Conservation (phyloP, 2,888 invertebrate species). For the Chydorus sphaericus region DNA sequence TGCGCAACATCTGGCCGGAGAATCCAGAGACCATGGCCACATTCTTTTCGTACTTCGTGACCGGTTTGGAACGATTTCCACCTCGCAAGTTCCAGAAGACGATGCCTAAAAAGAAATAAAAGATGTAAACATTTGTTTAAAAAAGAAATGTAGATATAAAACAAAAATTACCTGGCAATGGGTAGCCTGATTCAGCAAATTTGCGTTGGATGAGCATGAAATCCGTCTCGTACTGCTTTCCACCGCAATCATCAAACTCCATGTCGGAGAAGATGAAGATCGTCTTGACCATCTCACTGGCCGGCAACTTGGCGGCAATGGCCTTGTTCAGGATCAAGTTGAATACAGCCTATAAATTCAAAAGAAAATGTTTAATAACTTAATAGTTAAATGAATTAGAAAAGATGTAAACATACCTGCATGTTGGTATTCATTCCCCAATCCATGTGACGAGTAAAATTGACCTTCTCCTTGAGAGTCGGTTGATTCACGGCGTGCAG, state of each 20-base stretch:
- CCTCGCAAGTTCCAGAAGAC: slow-evolving; percentile 20
- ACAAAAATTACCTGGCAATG: no score
- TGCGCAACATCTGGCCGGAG: slow-evolving; percentile 17
- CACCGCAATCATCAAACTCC: slow-evolving; percentile 18
- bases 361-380: not conserved
- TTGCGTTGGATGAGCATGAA: slow-evolving; percentile 15
- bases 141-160: no score
- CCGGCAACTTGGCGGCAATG: slow-evolving; percentile 11
- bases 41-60: slow-evolving; percentile 16
- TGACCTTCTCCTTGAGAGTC: slow-evolving; percentile 14
- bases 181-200: slow-evolving; percentile 15
- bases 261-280: slow-evolving; percentile 19
- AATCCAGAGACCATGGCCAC: slow-evolving; percentile 18
- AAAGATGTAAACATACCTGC: no score
- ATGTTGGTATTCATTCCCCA: slow-evolving; percentile 18
- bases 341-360: slow-evolving; percentile 16
- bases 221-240: slow-evolving; percentile 13
- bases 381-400: no score
- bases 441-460: slow-evolving; percentile 6
- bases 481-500: slow-evolving; percentile 11
- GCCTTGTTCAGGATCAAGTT: slow-evolving; percentile 15
- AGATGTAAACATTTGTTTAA: no score
- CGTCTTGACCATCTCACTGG: slow-evolving; percentile 17
- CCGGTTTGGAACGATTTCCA: slow-evolving; percentile 16
- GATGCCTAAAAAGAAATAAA: no score